Percentiles rank a stretch among this genome's conserved stretches.
These are phyloP conservation scores for Allacma fusca DNA, from an alignment of 2,888 invertebrate genomes.

Conservation along the genomic window DNA sequence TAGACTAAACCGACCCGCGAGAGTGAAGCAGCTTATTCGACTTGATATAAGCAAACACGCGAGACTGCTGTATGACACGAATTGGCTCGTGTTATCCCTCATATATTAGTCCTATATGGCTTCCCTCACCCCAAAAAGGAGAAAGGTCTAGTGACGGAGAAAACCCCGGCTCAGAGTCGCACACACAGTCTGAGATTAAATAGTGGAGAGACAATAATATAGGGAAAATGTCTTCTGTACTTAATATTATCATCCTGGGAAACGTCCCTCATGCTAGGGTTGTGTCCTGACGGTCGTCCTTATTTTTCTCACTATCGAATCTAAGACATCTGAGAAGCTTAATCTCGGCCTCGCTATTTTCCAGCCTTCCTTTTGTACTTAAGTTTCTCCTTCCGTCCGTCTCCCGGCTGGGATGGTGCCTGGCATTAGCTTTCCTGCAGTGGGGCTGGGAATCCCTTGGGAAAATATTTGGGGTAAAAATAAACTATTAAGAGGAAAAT, in stretches of 20 bases:
- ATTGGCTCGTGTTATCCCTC: constrained; percentile 12
- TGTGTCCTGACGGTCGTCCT: not conserved
- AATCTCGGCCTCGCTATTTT: constrained; percentile 20
- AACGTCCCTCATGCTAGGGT: constrained; percentile 31
- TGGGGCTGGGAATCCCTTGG: too few species aligned
- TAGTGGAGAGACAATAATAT: not conserved
- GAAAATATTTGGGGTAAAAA: too few species aligned
- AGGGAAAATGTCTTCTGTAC: not conserved
- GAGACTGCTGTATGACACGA: constrained; percentile 37
- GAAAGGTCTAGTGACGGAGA: not conserved
- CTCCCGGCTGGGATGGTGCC: too few species aligned
- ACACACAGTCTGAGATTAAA: not conserved
- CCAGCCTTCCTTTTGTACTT: not conserved
- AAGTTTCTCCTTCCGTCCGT: not conserved
- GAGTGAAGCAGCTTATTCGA: not conserved
- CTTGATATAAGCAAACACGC: constrained; percentile 26
- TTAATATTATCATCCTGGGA: constrained; percentile 39
- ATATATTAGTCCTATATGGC: not conserved
- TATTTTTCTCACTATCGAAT: constrained; percentile 24
- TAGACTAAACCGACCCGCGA: not conserved
- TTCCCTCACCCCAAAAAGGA: not conserved
- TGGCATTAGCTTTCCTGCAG: too few species aligned
- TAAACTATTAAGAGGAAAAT: too few species aligned
- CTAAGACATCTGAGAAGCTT: constrained; percentile 32
- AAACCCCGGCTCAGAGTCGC: not conserved